Evolutionary conservation across 2,113 vertebrate species (phyloP), one percentile per base, ranked within the genome.

Genomic region (Phalacrocorax carbo): DNA sequence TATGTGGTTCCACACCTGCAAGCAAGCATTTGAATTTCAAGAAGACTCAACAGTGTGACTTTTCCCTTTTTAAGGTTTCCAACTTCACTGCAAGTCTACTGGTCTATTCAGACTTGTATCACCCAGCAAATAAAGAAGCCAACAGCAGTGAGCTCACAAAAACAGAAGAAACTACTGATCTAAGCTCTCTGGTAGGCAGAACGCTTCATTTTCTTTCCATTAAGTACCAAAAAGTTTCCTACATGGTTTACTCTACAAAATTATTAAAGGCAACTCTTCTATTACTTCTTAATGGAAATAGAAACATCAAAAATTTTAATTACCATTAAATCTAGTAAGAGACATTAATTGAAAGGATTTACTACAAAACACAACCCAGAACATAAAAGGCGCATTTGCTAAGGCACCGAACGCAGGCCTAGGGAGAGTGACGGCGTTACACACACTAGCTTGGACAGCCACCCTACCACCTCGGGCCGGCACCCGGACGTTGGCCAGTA

Each of bases 401-500:
- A 36, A 81, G 80, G 29, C 65, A 82, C 25, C 13, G 8, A 76
- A 52, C 38, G 52, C 64, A 10, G 12, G 36, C 32, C 68, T 29
- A 11, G n/a, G 57, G 36, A 77, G 32, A 34, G 25, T 1, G 29
- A 27, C 1, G 3, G 22, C 5, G 48, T 34, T 34, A 46, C 48
- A 27, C 77, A 42, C 42, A 60, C 6, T 30, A 75, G 78, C 77
- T 20, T 66, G 72, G 68, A 73, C 68, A 90, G 76, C 70, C 88
- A 18, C 57, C 25, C 5, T 0, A 72, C 18, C 2, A 5, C 7
- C 8, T 15, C 0, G 3, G 9, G 48, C 94, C 48, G 52, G 23
- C 36, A 62, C 49, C 54, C 8, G 0, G 14, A 18, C 61, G 7
- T 3, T 38, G 15, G 82, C 34, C 21, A 30, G 25, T 34, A 92